Base-by-base conservation (phyloP, 2,113 vertebrate genomes). In the Lota lota region DNA sequence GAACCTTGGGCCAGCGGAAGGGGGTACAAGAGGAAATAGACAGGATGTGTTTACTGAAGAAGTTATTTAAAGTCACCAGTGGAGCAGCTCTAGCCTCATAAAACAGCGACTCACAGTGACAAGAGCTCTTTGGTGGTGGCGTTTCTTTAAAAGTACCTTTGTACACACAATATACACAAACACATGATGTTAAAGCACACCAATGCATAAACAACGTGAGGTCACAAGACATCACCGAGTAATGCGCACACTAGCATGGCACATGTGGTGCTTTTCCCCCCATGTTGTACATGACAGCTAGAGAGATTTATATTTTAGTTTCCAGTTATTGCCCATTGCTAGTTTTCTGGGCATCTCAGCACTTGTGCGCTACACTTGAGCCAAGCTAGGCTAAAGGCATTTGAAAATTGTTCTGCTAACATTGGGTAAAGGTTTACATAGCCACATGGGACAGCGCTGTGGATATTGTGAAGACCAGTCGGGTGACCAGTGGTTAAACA, bases 321-420 rank as follows among this genome's bases (percentile, higher is more conserved):
- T 82, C 86, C 83, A 14, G 90, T 92, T 90, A 90, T 83, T 90
- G 86, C 87, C 89, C 86, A 87, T 88, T 92, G 88, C 92, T 91
- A 90, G 91, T 93, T 90, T 69, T 88, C 90, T 82, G 73, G 78
- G 77, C 77, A 77, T 73, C 79, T 85, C 85, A 86, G 81, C 86
- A 77, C 83, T 66, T 84, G 82, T 88, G 87, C 85, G 78, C 79
- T 74, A 79, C 85, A 92, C 88, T 89, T 89, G 83, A 89, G 81
- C 75, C 80, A 85, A 54, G 75, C 80, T 88, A 88, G 80, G 76
- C 68, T 66, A 78, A 73, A 78, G 67, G 63, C 84, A 83, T 80
- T 77, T 76, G 75, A 36, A 78, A 79, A 77, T 69, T 20, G 33
- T 19, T 7, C 7, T 66, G 81, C 81, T 82, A 72, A 79, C 70